A percentile compares a stretch with the other conserved stretches of the same genome.
Conservation (phyloP, 2,888 invertebrate genomes). For the Drosophila mercatorum region DNA sequence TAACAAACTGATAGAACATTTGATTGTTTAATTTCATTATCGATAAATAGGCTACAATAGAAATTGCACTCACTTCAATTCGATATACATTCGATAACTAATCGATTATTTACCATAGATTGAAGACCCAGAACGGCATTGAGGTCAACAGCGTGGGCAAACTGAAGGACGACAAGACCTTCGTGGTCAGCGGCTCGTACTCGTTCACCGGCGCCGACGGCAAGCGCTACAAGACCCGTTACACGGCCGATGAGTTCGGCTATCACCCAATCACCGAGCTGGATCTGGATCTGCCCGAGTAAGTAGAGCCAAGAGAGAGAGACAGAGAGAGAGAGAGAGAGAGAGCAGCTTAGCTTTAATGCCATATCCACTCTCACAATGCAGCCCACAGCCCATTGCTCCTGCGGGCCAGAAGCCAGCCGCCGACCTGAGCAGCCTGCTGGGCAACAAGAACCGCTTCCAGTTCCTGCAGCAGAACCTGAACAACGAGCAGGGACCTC, state of each 20-base stretch:
- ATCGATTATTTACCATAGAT: conserved; percentile 54
- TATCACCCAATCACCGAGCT: conserved; percentile 85
- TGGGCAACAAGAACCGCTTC: conserved; percentile 80
- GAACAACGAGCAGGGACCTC: conserved; percentile 69
- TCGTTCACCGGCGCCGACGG: conserved; percentile 85
- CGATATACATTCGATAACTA: conserved; percentile 3
- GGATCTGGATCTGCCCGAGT: conserved; percentile 83
- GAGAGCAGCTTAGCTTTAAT: neutral
- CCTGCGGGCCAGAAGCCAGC: conserved; percentile 42
- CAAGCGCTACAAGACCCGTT: conserved; percentile 84
- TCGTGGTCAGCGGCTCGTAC: conserved; percentile 84
- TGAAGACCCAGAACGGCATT: conserved; percentile 84
- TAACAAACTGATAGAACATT: too few species aligned
- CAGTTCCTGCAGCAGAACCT: conserved; percentile 83
- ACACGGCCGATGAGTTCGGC: conserved; percentile 84
- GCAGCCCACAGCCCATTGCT: conserved; percentile 68
- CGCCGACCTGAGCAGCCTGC: conserved; percentile 61
- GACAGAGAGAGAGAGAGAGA: too few species aligned
- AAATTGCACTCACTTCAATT: too few species aligned
- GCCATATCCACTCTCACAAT: neutral
- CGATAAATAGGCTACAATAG: too few species aligned
- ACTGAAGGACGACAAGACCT: conserved; percentile 84
- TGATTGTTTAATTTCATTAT: too few species aligned
- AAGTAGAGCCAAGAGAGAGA: conserved; percentile 38
- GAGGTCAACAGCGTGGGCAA: conserved; percentile 84